A percentile compares a stretch with the other conserved stretches of the same genome.
These are phyloP conservation scores for Drosophila melanosoma DNA, from an alignment of 2,888 invertebrate genomes.

Conservation along the genomic window DNA sequence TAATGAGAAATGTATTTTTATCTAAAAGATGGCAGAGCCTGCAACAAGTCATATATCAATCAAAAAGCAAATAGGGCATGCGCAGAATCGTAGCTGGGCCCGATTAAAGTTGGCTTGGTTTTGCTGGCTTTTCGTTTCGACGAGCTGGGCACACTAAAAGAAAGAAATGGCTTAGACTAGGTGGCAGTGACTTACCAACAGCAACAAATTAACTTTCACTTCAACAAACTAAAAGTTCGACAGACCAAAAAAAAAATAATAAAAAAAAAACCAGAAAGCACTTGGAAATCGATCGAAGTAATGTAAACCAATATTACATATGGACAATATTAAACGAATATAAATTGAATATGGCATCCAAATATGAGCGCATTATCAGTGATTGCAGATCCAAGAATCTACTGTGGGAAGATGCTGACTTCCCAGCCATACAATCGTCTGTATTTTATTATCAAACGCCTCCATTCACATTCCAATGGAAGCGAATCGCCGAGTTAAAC, in stretches of 20 bases:
- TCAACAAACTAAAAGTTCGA: conserved; percentile 28
- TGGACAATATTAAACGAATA: conserved; percentile 18
- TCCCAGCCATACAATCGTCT: conserved; percentile 94
- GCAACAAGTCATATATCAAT: not conserved
- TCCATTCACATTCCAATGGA: conserved; percentile 97
- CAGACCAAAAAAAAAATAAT: conserved; percentile 4
- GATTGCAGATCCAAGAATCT: conserved; percentile 92
- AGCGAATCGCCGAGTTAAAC: conserved; percentile 89
- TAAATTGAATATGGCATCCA: conserved; percentile 81
- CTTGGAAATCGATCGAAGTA: conserved; percentile 25
- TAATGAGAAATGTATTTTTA: not conserved
- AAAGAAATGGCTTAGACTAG: conserved; percentile 54
- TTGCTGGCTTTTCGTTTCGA: conserved; percentile 13
- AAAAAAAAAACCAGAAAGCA: conserved; percentile 12
- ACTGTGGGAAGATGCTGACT: conserved; percentile 96
- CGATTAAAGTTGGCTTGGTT: conserved; percentile 8
- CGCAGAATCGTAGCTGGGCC: conserved; percentile 4
- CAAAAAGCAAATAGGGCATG: conserved; percentile 1
- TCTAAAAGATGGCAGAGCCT: not conserved
- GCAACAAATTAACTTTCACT: conserved; percentile 61
- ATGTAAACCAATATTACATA: conserved; percentile 33
- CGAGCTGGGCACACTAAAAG: conserved; percentile 46
- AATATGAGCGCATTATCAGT: conserved; percentile 92
- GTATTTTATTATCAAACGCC: conserved; percentile 97
- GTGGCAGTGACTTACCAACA: conserved; percentile 49